A percentile compares a stretch with the other conserved stretches of the same genome.
These are phyloP conservation scores for Rhynchopsitta pachyrhyncha DNA, from an alignment of 2,113 vertebrate genomes.

Conservation along the genomic window DNA sequence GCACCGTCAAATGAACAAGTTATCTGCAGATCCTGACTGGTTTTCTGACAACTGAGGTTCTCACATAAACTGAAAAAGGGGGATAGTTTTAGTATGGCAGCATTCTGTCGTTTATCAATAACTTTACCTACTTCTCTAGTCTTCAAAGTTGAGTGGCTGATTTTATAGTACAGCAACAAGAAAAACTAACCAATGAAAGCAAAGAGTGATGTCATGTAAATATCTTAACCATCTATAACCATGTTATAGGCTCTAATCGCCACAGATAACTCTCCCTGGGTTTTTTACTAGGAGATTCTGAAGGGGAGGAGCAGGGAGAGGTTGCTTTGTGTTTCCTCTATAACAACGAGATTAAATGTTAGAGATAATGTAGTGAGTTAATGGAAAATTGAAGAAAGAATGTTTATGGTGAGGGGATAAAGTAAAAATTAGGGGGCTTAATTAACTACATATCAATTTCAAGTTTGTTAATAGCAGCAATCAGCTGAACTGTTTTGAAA, in stretches of 20 bases:
- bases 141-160: not conserved
- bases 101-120: not conserved
- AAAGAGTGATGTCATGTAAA: not conserved
- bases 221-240: not conserved
- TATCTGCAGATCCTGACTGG: not conserved
- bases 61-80: not conserved
- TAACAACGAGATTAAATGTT: constrained; percentile 6
- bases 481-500: not conserved
- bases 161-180: not conserved
- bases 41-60: not conserved
- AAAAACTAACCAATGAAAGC: not conserved
- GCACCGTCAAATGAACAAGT: not conserved
- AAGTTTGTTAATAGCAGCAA: not conserved
- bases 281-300: not conserved
- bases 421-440: not conserved
- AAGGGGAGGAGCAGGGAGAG: not conserved
- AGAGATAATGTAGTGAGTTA: constrained; percentile 4
- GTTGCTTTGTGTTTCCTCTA: not conserved
- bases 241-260: not conserved
- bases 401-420: not conserved
- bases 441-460: constrained; percentile 10
- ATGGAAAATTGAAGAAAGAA: constrained; percentile 1
- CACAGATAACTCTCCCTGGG: not conserved
- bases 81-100: not conserved
- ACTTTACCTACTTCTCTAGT: not conserved